Conservation (phyloP, 2,888 invertebrate species). For the Brassicogethes aeneus region DNA sequence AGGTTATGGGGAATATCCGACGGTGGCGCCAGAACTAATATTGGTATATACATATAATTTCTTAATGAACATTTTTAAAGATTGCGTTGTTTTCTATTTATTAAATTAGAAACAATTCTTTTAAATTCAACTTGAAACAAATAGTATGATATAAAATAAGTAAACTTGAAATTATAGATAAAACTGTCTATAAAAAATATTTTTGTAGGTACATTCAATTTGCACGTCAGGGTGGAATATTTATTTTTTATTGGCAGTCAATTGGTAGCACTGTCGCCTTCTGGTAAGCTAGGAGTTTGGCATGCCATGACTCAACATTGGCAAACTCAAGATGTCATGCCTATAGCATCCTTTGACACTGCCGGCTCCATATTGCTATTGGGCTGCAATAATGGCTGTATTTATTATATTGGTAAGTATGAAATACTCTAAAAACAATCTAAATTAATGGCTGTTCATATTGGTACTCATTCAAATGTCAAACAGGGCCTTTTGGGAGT, state of each 20-base stretch:
- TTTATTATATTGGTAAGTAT: constrained; percentile 84
- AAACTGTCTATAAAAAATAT: too few species aligned
- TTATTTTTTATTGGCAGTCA: constrained; percentile 97
- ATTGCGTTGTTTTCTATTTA: background rate
- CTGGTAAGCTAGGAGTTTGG: constrained; percentile 97
- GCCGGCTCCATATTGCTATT: constrained; percentile 92
- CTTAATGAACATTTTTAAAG: background rate
- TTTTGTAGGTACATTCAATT: constrained; percentile 72
- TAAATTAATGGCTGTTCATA: too few species aligned
- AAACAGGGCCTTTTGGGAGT: too few species aligned
- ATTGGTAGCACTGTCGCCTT: constrained; percentile 87
- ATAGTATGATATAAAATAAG: too few species aligned
- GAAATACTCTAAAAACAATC: background rate
- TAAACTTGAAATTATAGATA: too few species aligned
- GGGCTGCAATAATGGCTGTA: constrained; percentile 93
- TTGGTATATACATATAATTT: constrained; percentile 45
- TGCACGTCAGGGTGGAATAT: constrained; percentile 88
- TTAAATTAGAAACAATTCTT: too few species aligned
- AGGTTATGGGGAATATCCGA: constrained; percentile 74
- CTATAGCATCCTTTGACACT: constrained; percentile 92
- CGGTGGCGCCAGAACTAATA: constrained; percentile 62
- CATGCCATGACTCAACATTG: constrained; percentile 98
- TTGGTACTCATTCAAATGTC: too few species aligned
- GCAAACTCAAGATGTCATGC: constrained; percentile 95
- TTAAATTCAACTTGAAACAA: too few species aligned